These are phyloP conservation scores for Gymnoscopelus microlampas DNA, from an alignment of 2,797 vertebrate genomes.

Conservation along the genomic window DNA sequence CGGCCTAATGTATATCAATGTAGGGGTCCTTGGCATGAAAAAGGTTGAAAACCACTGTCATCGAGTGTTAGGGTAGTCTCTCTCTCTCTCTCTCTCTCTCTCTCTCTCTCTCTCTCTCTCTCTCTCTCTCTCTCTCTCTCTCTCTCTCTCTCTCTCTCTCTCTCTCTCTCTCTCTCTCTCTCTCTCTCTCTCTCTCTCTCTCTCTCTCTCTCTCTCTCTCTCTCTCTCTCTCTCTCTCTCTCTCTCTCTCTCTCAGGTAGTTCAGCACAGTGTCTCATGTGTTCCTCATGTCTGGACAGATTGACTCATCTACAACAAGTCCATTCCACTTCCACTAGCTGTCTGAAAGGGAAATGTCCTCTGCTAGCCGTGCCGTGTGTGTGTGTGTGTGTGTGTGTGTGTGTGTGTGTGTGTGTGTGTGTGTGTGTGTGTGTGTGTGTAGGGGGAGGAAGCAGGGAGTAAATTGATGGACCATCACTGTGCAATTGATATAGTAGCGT, in stretches of 20 bases:
- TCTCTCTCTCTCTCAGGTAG: conserved; percentile 2
- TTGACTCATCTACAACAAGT: no score
- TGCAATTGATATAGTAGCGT: conserved; percentile 10
- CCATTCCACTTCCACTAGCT: no score
- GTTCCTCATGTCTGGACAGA: no score
- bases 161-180: conserved; percentile 2
- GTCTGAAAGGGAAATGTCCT: not conserved
- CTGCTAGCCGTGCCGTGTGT: not conserved
- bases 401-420: conserved; percentile 1
- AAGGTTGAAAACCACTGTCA: no score
- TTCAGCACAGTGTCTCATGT: no score
- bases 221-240: conserved; percentile 15
- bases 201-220: conserved; percentile 5
- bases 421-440: not conserved
- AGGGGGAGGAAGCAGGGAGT: conserved; percentile 4
- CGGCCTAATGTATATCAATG: no score
- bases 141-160: conserved; percentile 6
- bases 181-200: conserved; percentile 22
- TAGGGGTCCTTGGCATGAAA: no score
- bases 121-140: conserved; percentile 15
- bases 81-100: conserved; percentile 22
- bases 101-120: conserved; percentile 6
- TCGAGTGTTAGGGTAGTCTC: not conserved
- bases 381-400: not conserved
- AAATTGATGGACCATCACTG: not conserved